Evolutionary conservation across 2,888 invertebrate genomes (phyloP).

Genomic region (Cataglyphis cursor): DNA sequence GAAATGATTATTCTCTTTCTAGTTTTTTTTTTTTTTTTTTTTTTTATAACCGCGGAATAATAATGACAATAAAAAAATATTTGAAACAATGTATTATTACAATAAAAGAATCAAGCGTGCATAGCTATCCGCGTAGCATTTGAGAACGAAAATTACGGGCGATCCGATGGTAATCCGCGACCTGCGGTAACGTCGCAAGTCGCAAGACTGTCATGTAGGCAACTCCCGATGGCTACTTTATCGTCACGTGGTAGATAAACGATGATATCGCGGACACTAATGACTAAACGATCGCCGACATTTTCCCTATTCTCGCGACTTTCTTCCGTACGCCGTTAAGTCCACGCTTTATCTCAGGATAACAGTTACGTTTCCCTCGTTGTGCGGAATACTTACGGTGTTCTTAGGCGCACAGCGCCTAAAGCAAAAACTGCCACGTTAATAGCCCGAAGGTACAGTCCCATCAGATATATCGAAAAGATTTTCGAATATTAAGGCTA

Average conservation of each 20-base stretch:
- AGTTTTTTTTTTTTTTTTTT: background rate
- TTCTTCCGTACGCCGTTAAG: constrained; percentile 53
- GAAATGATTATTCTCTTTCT: background rate
- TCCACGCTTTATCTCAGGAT: constrained; percentile 37
- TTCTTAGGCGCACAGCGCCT: background rate
- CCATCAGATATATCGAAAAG: background rate
- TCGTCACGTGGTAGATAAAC: constrained; percentile 51
- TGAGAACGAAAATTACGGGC: constrained; percentile 63
- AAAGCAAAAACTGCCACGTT: background rate
- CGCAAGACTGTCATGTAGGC: background rate
- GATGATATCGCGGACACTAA: constrained; percentile 63
- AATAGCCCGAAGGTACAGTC: background rate
- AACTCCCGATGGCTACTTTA: constrained; percentile 26
- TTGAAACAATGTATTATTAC: background rate
- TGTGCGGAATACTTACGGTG: constrained; percentile 11
- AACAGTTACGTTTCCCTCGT: constrained; percentile 34
- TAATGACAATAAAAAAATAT: background rate
- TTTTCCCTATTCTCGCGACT: constrained; percentile 63
- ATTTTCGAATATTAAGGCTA: background rate
- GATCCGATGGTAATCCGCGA: constrained; percentile 69
- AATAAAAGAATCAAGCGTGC: constrained; percentile 9
- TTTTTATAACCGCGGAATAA: background rate
- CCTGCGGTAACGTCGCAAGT: constrained; percentile 50
- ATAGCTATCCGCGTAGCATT: constrained; percentile 11
- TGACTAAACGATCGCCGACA: constrained; percentile 52